Percentiles rank a stretch among this genome's conserved stretches.
These are phyloP conservation scores for Varecia variegata DNA, from an alignment of 2,797 vertebrate species.

Conservation along the genomic window DNA sequence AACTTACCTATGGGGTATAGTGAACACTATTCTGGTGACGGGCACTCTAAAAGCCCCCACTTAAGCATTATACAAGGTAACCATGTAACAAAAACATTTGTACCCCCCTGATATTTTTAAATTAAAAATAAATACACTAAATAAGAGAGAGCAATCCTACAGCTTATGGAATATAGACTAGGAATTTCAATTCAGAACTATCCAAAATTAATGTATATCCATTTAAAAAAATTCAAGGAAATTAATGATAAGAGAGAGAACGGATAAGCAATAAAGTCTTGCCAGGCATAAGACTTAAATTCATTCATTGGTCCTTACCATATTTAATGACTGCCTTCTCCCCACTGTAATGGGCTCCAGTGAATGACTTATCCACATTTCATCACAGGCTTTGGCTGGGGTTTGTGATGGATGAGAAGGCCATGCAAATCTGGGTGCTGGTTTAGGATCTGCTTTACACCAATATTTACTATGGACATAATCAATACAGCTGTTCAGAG, in stretches of 20 bases:
- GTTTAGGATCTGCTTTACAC: neutral
- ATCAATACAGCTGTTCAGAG: conserved; percentile 48
- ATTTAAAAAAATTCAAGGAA: neutral
- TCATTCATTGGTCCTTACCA: neutral
- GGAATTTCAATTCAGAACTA: neutral
- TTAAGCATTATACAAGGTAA: too few relatives aligned
- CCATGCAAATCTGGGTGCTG: neutral
- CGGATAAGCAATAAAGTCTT: neutral
- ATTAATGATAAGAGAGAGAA: neutral
- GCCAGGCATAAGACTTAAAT: neutral
- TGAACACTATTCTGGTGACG: too few relatives aligned
- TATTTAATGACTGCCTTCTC: neutral
- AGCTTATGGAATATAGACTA: too few relatives aligned
- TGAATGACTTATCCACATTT: neutral
- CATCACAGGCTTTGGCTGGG: neutral
- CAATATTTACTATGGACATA: neutral
- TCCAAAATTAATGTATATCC: neutral
- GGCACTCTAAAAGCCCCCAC: too few relatives aligned
- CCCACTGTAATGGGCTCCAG: neutral
- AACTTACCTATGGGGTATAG: too few relatives aligned
- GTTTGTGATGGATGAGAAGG: neutral
- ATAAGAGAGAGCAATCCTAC: too few relatives aligned
- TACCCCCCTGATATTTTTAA: too few relatives aligned
- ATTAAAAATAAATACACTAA: too few relatives aligned
- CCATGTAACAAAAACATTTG: too few relatives aligned